Evolutionary conservation across 2,113 vertebrate genomes (phyloP).

Genomic region (Ramphastos sulfuratus): DNA sequence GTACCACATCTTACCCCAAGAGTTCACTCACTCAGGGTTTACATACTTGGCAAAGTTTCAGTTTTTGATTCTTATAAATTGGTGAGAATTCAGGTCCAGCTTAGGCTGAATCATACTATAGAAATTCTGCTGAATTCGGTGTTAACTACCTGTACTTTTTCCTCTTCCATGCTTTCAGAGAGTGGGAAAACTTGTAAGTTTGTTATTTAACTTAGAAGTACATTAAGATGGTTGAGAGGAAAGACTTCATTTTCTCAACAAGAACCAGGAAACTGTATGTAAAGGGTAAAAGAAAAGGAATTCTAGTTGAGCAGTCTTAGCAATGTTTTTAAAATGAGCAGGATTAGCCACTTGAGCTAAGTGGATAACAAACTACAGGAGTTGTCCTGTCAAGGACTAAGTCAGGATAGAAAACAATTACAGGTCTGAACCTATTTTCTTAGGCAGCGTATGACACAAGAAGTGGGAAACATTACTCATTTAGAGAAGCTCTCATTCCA

Average conservation of each 20-base stretch:
- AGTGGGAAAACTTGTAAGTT: constrained; percentile 73
- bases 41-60: background rate
- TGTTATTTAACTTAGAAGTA: constrained; percentile 43
- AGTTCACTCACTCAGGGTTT: background rate
- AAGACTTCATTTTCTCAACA: background rate
- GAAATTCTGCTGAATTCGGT: constrained; percentile 40
- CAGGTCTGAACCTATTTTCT: background rate
- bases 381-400: background rate
- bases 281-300: background rate
- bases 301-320: background rate
- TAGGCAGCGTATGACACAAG: background rate
- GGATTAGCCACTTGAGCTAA: background rate
- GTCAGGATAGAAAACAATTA: background rate
- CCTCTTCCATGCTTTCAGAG: constrained; percentile 71
- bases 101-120: background rate
- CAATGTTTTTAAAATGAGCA: constrained; percentile 1
- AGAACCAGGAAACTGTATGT: background rate
- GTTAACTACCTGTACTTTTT: constrained; percentile 56
- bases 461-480: background rate
- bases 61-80: background rate
- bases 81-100: background rate
- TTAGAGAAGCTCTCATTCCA: background rate
- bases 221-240: constrained; percentile 40
- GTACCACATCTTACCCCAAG: background rate
- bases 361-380: background rate